Percentiles rank a stretch among this genome's conserved stretches.
phyloP scores from a whole-genome alignment of 2,113 vertebrate genomes.

The Poecile atricapillus region DNA sequence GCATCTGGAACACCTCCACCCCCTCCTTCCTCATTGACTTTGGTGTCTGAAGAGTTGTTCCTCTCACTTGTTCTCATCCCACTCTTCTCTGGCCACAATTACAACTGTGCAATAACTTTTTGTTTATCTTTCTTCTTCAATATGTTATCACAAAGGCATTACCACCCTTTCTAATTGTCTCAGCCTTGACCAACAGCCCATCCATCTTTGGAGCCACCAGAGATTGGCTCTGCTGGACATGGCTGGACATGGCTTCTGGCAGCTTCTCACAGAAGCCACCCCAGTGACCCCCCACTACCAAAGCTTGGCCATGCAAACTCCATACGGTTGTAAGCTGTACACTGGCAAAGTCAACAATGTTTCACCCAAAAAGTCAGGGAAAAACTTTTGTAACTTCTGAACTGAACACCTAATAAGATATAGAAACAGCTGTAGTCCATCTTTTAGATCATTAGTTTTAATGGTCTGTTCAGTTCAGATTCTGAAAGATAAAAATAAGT shows the following conservation, averaged over 20 bases:
- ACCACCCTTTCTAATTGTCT: background rate
- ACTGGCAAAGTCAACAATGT: background rate
- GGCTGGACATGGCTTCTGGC: background rate
- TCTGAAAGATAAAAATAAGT: background rate
- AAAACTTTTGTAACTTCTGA: background rate
- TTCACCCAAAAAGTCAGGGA: background rate
- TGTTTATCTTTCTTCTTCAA: background rate
- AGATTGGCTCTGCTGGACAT: background rate
- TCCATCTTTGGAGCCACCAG: background rate
- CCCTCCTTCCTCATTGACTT: background rate
- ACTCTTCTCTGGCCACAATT: background rate
- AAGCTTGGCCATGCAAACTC: background rate
- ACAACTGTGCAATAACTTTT: background rate
- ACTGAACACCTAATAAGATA: background rate
- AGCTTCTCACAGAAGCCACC: background rate
- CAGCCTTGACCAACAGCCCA: background rate
- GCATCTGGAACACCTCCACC: background rate
- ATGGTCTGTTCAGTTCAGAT: background rate
- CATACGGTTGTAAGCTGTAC: background rate
- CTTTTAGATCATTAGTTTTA: background rate
- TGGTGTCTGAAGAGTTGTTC: background rate
- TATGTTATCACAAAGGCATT: background rate
- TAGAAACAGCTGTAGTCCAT: background rate
- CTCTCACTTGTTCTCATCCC: background rate
- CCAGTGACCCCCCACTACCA: background rate